Evolutionary conservation across 1,140 invertebrate genomes (phyloP).

Genomic region (Drosophila asahinai): DNA sequence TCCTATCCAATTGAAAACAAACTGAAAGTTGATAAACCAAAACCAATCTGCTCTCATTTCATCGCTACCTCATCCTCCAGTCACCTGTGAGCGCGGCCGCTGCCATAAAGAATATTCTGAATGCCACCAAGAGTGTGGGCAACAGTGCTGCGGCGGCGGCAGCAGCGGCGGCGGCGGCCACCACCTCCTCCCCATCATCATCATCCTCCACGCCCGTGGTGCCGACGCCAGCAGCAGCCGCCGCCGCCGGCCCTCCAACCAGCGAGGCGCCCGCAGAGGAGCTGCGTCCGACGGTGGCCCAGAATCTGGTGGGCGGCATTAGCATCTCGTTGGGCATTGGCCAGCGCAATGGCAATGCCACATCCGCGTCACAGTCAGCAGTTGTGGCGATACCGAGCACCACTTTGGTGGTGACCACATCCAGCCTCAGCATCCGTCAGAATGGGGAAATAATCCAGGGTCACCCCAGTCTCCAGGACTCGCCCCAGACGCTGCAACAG

Average conservation of each 20-base stretch:
- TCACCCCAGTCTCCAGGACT: constrained; percentile 27
- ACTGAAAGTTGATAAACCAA: constrained; percentile 38
- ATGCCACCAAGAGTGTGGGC: constrained; percentile 82
- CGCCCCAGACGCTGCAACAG: constrained; percentile 78
- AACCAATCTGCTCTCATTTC: constrained; percentile 56
- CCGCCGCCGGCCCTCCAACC: constrained; percentile 15
- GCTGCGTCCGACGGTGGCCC: constrained; percentile 66
- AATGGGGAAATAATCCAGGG: constrained; percentile 41
- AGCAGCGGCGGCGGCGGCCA: constrained; percentile 31
- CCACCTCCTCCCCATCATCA: constrained; percentile 29
- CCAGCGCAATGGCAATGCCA: constrained; percentile 65
- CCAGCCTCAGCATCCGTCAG: constrained; percentile 44
- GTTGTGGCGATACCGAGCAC: constrained; percentile 24
- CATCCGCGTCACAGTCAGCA: constrained; percentile 27
- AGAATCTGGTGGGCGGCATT: constrained; percentile 77
- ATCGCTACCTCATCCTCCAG: constrained; percentile 59
- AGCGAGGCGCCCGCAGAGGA: constrained; percentile 46
- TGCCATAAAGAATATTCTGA: constrained; percentile 81
- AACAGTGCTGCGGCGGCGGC: constrained; percentile 58
- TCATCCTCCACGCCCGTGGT: constrained; percentile 21
- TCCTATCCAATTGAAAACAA: constrained; percentile 36
- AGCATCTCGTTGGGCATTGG: constrained; percentile 81
- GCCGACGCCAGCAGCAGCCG: constrained; percentile 11
- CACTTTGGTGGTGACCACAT: constrained; percentile 29
- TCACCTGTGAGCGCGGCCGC: constrained; percentile 82